Evolutionary conservation across 2,888 invertebrate genomes (phyloP), one percentile per base, ranked within the genome.

Genomic region (Tenodera sinensis): DNA sequence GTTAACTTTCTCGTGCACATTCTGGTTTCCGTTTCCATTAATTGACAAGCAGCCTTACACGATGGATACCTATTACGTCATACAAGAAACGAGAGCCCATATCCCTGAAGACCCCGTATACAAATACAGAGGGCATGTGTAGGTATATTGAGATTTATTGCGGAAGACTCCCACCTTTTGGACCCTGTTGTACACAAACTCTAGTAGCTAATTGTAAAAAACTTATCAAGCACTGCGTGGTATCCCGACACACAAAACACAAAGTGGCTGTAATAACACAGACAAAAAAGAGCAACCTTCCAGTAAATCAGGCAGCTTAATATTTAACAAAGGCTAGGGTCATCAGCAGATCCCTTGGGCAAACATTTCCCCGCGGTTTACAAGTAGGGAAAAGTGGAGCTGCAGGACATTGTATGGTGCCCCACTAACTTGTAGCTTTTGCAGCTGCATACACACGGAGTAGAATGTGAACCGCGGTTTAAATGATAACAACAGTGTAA

Each of bases 191-290:
- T 71, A 25, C 20, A 71, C 54, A 71, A 20, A 4, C 20, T 20
- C 20, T 71, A 71, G 54, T 15, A 71, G 6, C 54, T 71, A 71
- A 71, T 71, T 71, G 54, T 71, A 42, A 42, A 42, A 71, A 71
- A 20, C 20, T 71, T 71, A 20, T 71, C 25, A 71, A 71, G 54
- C 54, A 71, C 54, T 71, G 20, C 20, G 54, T 25, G 54, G 54
- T 25, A 15, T 71, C 54, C 54, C 54, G 20, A 71, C 54, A 87
- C 82, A 87, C 30, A 87, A 87, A 82, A 34, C 82, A 25, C 27
- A 86, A 86, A 87, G 87, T 87, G 82, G 87, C 30, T 87, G 82
- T 83, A 82, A 83, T 42, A 87, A 83, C 84, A 84, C 54, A 34
- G 34, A 83, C 83, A 87, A 87, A 87, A 86, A 87, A 87, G 87